Evolutionary conservation across 2,888 invertebrate species (phyloP).

Genomic region (Agonopterix alstromeriana): DNA sequence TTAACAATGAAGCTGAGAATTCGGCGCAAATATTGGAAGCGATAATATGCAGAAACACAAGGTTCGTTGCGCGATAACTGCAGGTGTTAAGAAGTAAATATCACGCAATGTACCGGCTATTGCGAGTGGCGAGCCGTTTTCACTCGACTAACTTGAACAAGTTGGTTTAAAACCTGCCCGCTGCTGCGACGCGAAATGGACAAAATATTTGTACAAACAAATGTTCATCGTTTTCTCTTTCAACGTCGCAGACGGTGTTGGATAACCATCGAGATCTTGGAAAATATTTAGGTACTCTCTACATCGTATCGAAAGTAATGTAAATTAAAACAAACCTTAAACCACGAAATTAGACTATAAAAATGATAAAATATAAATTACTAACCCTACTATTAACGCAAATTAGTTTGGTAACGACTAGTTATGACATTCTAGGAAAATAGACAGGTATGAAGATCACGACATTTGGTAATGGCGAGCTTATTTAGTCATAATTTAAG

Average conservation of each 20-base stretch:
- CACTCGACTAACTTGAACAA: conserved; percentile 49
- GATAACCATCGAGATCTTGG: conserved; percentile 2
- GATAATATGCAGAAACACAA: conserved; percentile 43
- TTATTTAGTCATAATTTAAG: too few species aligned
- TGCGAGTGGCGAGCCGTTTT: conserved; percentile 28
- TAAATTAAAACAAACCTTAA: not conserved
- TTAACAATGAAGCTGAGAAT: conserved; percentile 39
- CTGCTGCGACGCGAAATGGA: conserved; percentile 39
- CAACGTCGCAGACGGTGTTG: conserved; percentile 12
- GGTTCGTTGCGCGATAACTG: conserved; percentile 42
- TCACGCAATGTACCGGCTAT: conserved; percentile 45
- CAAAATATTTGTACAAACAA: conserved; percentile 62
- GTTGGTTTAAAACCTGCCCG: conserved; percentile 51
- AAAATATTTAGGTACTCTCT: not conserved
- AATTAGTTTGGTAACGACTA: conserved; percentile 5
- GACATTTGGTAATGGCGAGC: too few species aligned
- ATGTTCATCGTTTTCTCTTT: conserved; percentile 56
- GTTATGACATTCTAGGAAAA: conserved; percentile 2
- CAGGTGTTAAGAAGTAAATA: conserved; percentile 52
- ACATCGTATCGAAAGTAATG: not conserved
- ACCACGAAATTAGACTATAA: not conserved
- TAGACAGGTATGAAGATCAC: too few species aligned
- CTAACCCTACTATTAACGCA: conserved; percentile 3
- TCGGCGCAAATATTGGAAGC: conserved; percentile 32
- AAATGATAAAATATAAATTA: not conserved